Conservation (phyloP, 2,113 vertebrate species). For the Girardinichthys multiradiatus region DNA sequence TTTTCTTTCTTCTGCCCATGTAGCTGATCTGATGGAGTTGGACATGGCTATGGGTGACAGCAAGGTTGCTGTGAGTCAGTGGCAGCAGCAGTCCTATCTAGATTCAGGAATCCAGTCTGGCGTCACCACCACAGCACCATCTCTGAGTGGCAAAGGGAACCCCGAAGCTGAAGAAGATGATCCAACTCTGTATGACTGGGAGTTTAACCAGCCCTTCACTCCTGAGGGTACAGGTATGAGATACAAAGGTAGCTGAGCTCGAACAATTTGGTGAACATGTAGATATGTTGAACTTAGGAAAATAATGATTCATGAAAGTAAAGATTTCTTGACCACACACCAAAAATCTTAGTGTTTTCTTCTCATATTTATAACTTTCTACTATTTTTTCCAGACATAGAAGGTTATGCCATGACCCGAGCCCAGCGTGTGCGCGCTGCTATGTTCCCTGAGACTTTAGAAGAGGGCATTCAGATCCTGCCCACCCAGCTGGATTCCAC, state of each 20-base stretch:
- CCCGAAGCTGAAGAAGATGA: conserved; percentile 97
- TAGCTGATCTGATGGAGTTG: conserved; percentile 98
- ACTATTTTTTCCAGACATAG: conserved; percentile 84
- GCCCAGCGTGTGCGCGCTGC: conserved; percentile 97
- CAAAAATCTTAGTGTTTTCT: background rate
- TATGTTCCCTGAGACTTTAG: conserved; percentile 98
- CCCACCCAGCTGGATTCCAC: conserved; percentile 94
- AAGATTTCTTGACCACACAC: background rate
- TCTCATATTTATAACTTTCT: background rate
- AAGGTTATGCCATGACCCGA: conserved; percentile 98
- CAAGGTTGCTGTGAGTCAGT: conserved; percentile 95
- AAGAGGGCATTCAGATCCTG: conserved; percentile 96
- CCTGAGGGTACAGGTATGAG: conserved; percentile 92
- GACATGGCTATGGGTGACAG: conserved; percentile 99
- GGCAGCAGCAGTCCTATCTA: conserved; percentile 98
- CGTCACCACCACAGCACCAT: conserved; percentile 97
- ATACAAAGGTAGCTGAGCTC: background rate
- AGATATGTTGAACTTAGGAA: background rate
- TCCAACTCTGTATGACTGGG: conserved; percentile 95
- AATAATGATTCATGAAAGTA: background rate
- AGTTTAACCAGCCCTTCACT: conserved; percentile 95
- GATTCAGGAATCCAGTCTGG: conserved; percentile 99
- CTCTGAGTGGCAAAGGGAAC: conserved; percentile 96
- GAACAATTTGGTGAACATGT: background rate
- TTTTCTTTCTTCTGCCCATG: background rate